Conservation (phyloP, 1,140 invertebrate genomes). For the Tenebrio molitor region DNA sequence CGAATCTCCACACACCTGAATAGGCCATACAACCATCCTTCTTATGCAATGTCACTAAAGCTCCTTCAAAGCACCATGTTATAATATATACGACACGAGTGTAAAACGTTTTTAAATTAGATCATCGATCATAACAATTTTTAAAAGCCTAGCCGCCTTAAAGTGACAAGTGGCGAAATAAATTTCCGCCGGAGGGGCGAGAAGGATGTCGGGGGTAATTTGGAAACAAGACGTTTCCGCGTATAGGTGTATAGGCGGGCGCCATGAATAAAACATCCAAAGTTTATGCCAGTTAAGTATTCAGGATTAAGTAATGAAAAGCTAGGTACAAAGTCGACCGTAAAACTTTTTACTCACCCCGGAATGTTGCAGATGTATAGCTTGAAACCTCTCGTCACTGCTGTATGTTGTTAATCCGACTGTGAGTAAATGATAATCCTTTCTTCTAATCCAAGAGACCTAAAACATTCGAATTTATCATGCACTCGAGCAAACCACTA, state of each 20-base stretch:
- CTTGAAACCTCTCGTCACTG: constrained; percentile 88
- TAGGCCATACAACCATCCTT: constrained; percentile 18
- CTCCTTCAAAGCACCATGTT: background rate
- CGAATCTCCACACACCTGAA: constrained; percentile 36
- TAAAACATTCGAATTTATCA: constrained; percentile 64
- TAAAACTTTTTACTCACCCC: constrained; percentile 71
- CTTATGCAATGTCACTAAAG: constrained; percentile 19
- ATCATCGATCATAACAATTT: constrained; percentile 25
- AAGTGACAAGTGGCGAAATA: background rate
- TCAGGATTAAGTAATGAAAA: constrained; percentile 47
- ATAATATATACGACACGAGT: constrained; percentile 19
- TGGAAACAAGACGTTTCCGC: background rate
- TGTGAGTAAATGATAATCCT: constrained; percentile 85
- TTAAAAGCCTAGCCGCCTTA: constrained; percentile 7
- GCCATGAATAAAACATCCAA: constrained; percentile 17
- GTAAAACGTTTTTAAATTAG: constrained; percentile 34
- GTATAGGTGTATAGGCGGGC: background rate
- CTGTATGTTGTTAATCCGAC: constrained; percentile 87
- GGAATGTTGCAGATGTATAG: constrained; percentile 86
- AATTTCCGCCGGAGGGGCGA: background rate
- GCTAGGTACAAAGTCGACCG: background rate
- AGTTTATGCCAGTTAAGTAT: constrained; percentile 23
- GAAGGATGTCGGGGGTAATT: background rate
- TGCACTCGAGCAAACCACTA: constrained; percentile 1
- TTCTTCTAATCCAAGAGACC: constrained; percentile 88